Conservation (phyloP, 2,113 vertebrate species). For the Cavia aperea region DNA sequence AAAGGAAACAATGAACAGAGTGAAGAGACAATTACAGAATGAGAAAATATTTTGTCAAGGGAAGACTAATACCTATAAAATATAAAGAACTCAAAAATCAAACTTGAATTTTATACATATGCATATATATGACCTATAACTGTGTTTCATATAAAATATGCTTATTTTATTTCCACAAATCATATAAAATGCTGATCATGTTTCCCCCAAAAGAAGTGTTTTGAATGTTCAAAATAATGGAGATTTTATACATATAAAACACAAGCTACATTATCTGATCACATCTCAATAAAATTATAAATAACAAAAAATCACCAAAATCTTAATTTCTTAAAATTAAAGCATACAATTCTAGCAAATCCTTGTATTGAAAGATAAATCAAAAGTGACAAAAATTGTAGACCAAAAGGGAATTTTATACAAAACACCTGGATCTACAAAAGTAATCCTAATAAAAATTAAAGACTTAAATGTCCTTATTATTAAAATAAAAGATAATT, state of each 20-base stretch:
- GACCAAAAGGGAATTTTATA: not conserved
- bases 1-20: not conserved
- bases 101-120: not conserved
- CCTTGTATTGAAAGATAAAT: not conserved
- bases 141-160: not conserved
- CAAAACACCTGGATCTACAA: not conserved
- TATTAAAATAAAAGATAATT: not conserved
- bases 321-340: constrained; percentile 18
- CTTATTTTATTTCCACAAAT: not conserved
- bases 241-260: not conserved
- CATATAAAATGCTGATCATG: not conserved
- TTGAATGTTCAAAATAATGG: not conserved
- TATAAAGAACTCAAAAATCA: not conserved
- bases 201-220: not conserved
- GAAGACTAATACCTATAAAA: not conserved
- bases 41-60: not conserved
- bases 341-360: not conserved
- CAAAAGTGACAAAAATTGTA: not conserved
- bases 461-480: not conserved
- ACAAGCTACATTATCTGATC: not conserved
- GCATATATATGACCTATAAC: not conserved
- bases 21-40: not conserved
- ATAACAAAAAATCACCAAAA: not conserved
- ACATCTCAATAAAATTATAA: not conserved
- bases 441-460: not conserved